phyloP scores from a whole-genome alignment of 1,140 invertebrate species.

The Hirudo medicinalis region DNA sequence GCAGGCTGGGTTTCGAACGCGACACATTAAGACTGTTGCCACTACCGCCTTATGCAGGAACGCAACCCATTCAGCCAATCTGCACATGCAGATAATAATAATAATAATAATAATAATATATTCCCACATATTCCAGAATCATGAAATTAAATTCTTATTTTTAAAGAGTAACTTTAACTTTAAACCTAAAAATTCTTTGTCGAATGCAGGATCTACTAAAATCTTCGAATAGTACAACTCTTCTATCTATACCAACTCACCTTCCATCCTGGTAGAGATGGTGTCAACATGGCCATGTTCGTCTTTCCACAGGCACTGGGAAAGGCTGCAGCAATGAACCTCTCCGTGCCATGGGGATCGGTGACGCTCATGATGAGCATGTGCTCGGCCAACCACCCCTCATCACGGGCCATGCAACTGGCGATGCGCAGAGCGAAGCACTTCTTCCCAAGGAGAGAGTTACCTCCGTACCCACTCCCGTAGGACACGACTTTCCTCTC shows the following conservation, averaged over 20 bases:
- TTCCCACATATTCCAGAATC: too few species aligned
- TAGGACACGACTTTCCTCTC: conserved; percentile 77
- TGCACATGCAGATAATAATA: too few species aligned
- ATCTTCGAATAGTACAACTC: too few species aligned
- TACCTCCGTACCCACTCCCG: conserved; percentile 92
- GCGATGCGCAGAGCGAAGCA: conserved; percentile 94
- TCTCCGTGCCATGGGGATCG: conserved; percentile 71
- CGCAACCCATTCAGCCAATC: too few species aligned
- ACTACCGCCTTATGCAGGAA: too few species aligned
- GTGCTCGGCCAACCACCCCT: conserved; percentile 97
- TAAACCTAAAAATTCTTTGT: too few species aligned
- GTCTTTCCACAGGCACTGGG: conserved; percentile 98
- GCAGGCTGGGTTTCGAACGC: too few species aligned
- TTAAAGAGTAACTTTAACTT: too few species aligned
- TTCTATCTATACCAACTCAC: conserved; percentile 28
- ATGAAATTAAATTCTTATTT: too few species aligned
- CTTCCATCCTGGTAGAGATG: conserved; percentile 82
- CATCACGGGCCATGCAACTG: conserved; percentile 77
- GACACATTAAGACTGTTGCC: too few species aligned
- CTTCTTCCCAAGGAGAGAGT: conserved; percentile 94
- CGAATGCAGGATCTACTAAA: too few species aligned
- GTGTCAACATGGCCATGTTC: conserved; percentile 93
- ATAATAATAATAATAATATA: background rate
- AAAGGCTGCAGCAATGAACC: conserved; percentile 90
- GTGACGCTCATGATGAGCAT: conserved; percentile 78